Base-by-base conservation (phyloP, 2,888 invertebrate genomes). In the Argyresthia albistria region DNA sequence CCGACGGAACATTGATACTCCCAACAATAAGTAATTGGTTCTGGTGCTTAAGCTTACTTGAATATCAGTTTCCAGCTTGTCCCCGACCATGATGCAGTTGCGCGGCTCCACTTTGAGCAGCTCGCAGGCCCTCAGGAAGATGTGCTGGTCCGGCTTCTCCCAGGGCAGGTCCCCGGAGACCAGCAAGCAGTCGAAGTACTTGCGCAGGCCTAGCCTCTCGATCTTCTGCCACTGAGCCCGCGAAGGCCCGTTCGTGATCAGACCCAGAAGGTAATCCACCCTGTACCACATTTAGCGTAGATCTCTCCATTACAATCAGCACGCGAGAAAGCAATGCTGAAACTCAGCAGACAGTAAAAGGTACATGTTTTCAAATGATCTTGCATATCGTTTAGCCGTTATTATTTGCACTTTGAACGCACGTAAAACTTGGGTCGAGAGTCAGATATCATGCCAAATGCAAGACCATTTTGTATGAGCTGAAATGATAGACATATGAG, bases 151-250 rank as follows among this genome's bases (percentile, higher is more conserved):
- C 0, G 96, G 96, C 76, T 96, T 96, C 82, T 95, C 95, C 93
- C 94, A 95, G 3, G 93, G 93, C 64, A 94, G 84, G 80, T 96
- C 96, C 14, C 94, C 95, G 49, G 95, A 95, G 45, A 96, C 94
- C 64, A 95, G 84, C 67, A 95, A 90, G 65, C 93, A 90, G 80
- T 95, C 94, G 78, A 95, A 95, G 80, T 91, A 92, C 64, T 90
- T 89, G 61, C 90, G 89, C 46, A 95, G 87, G 52, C 91, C 89
- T 59, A 95, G 88, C 60, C 90, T 90, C 56, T 91, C 89, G 58
- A 96, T 90, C 84, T 96, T 96, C 86, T 96, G 96, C 95, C 96
- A 95, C 79, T 96, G 96, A 39, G 94, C 93, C 58, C 92, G 90
- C 55, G 95, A 95, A 10, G 95, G 93, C 49, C 96, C 96, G 78